Base-by-base conservation (phyloP, 2,888 invertebrate genomes). In the Tachina lurida region DNA sequence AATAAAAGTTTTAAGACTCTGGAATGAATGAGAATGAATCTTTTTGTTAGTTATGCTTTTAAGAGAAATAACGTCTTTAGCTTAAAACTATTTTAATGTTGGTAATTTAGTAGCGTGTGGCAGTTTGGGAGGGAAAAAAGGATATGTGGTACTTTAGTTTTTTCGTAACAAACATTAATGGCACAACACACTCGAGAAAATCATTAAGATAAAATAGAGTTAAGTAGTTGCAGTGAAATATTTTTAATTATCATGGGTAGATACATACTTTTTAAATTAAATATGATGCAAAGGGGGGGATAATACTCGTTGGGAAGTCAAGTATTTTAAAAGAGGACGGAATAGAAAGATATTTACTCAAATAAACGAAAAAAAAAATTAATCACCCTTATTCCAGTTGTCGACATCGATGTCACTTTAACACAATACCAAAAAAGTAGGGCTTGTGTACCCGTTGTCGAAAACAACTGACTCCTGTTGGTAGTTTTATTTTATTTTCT, bases 21-120 rank as follows among this genome's bases (percentile, higher is more conserved):
- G 45, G 62, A 31, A 62, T 17, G 58, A 58, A 58, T 49, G 15
- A 17, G 62, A 31, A 62, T 17, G 58, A 52, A 67, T 67, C 41
- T 73, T 52, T 68, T 78, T 62, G 22, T 41, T 47, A 9, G 22
- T 41, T 47, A 9, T 67, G 60, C 49, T 80, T 74, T 67, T 73
- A 80, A 47, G 39, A 47, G 41, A 9, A 56, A 31, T 22, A 62
- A 62, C 41, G 47, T 70, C 63, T 74, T 74, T 60, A 81, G 70
- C 70, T 65, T 63, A 79, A 86, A 86, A 79, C 78, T 82, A 82
- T 82, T 85, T 82, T 78, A 78, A 82, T 85, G 85, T 58, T 54
- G 74, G 70, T 78, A 78, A 77, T 84, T 77, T 82, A 58, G 45
- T 22, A 54, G 31, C 45, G 9, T 45, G 19, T 17, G 22, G n/a